Percentiles rank a stretch among this genome's conserved stretches.
Evolutionary conservation across 2,113 vertebrate genomes (phyloP).

Genomic region (Scytalopus superciliaris): DNA sequence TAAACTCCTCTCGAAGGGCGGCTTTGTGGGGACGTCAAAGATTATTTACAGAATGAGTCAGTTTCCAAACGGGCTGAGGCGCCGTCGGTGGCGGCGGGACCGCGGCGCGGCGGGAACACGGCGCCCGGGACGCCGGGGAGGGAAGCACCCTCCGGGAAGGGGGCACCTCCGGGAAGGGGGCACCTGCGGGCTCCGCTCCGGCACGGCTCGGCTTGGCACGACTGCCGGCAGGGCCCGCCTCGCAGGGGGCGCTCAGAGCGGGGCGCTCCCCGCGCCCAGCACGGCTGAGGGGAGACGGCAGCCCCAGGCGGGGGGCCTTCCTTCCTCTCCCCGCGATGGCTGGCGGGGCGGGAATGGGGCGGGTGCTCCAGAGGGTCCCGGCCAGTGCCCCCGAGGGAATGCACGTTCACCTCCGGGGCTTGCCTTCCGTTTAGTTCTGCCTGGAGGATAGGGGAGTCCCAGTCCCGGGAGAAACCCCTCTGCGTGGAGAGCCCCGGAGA

Average conservation of each 20-base stretch:
- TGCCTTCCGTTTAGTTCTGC: neutral
- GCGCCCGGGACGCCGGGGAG: neutral
- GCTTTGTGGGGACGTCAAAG: constrained; percentile 76
- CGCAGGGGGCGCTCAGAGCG: neutral
- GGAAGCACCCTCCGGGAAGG: neutral
- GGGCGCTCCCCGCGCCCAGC: neutral
- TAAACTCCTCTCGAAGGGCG: constrained; percentile 73
- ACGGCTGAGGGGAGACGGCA: neutral
- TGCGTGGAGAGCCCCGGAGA: neutral
- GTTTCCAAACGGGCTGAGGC: constrained; percentile 66
- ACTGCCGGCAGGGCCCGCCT: neutral
- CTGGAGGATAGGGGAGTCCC: neutral
- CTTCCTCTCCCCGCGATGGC: neutral
- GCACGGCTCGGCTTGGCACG: neutral
- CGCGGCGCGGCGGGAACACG: neutral
- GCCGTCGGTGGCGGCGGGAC: constrained; percentile 68
- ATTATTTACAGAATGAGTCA: constrained; percentile 76
- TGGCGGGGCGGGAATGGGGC: neutral
- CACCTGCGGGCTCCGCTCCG: neutral
- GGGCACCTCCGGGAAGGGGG: neutral
- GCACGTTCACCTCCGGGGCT: neutral
- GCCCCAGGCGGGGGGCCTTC: neutral
- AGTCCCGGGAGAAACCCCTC: neutral
- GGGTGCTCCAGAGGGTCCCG: neutral
- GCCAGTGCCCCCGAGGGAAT: neutral